These are phyloP conservation scores for Caretta caretta DNA, from an alignment of 2,113 vertebrate species.

Conservation along the genomic window DNA sequence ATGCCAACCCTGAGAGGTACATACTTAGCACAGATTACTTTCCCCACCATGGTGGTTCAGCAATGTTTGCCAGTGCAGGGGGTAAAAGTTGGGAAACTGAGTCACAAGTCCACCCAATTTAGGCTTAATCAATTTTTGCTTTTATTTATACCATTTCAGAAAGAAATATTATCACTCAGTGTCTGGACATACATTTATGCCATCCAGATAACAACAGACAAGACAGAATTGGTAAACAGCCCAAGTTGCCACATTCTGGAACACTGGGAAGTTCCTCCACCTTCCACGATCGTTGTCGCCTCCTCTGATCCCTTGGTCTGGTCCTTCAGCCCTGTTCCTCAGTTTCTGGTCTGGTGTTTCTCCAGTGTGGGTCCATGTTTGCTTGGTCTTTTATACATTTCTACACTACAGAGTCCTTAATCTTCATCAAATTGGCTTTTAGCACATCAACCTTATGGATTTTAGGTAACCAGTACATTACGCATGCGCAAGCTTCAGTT, in stretches of 20 bases:
- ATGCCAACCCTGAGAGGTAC: neutral
- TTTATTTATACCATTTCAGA: neutral
- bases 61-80: neutral
- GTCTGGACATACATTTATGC: neutral
- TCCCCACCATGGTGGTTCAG: neutral
- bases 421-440: neutral
- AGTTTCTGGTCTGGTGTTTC: neutral
- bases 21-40: neutral
- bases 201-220: neutral
- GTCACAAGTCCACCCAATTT: neutral
- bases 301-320: neutral
- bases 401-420: neutral
- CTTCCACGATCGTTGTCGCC: neutral
- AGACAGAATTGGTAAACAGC: neutral
- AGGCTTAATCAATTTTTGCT: neutral
- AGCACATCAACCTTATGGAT: neutral
- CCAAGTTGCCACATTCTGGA: neutral
- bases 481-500: neutral
- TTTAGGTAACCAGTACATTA: neutral
- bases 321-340: neutral
- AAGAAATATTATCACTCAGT: neutral
- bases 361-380: neutral
- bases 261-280: no score
- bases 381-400: neutral
- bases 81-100: neutral